Percentiles rank a stretch among this genome's conserved stretches.
These are phyloP conservation scores for Eupithecia subumbrata DNA, from an alignment of 2,888 invertebrate genomes.

Conservation along the genomic window DNA sequence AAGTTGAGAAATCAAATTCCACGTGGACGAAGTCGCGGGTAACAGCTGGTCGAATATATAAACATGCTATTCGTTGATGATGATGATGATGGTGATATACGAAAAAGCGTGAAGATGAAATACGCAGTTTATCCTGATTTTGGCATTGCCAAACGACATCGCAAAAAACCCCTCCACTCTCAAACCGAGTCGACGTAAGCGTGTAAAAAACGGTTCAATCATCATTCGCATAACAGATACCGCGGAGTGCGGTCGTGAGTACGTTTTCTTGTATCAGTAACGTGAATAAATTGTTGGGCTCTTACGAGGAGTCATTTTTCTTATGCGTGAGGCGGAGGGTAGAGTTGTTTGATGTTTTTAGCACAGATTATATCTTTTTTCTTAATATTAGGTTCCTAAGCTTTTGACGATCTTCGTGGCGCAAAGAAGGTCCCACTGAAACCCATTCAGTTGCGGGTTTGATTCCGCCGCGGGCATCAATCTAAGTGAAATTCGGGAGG, in stretches of 20 bases:
- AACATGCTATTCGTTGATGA: not conserved
- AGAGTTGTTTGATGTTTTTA: conserved; percentile 28
- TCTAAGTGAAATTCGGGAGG: no score
- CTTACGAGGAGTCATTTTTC: conserved; percentile 36
- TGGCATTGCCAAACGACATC: conserved; percentile 3
- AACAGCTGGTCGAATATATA: no score
- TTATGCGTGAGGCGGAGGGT: conserved; percentile 6
- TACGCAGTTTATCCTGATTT: not conserved
- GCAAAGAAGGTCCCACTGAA: not conserved
- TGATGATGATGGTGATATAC: not conserved
- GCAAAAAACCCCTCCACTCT: conserved; percentile 1
- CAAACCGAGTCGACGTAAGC: conserved; percentile 12
- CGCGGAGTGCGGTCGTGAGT: conserved; percentile 43
- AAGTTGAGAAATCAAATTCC: no score
- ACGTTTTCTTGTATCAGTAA: conserved; percentile 59
- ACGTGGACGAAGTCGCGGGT: no score
- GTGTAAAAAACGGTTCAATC: conserved; percentile 18
- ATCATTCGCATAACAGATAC: conserved; percentile 17
- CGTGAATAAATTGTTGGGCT: conserved; percentile 56
- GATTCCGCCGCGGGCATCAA: not conserved
- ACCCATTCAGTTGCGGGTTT: not conserved
- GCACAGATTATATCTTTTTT: not conserved
- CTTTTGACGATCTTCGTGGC: not conserved
- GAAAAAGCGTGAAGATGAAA: conserved; percentile 3
- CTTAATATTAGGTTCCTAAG: not conserved